Evolutionary conservation across 2,888 invertebrate species (phyloP).

Genomic region (Gari tellinella): DNA sequence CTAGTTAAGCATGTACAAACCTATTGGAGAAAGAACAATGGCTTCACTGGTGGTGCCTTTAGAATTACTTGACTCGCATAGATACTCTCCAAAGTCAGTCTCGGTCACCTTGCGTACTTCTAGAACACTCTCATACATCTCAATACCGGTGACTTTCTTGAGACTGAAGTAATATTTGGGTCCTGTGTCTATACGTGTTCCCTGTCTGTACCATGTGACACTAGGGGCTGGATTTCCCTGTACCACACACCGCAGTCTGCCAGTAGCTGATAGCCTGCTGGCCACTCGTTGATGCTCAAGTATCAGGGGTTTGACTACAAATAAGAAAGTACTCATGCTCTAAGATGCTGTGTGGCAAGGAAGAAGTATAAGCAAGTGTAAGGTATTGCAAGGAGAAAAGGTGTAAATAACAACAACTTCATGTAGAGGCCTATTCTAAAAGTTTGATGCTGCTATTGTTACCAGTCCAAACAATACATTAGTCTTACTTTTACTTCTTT

Average conservation of each 20-base stretch:
- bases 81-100: constrained; percentile 69
- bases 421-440: too few species aligned
- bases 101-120: constrained; percentile 12
- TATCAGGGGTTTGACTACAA: too few species aligned
- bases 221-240: constrained; percentile 68
- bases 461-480: too few species aligned
- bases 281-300: constrained; percentile 52
- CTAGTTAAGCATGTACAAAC: constrained; percentile 61
- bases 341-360: too few species aligned
- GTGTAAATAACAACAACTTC: too few species aligned
- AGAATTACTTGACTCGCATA: constrained; percentile 66
- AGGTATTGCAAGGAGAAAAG: too few species aligned
- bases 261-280: constrained; percentile 54
- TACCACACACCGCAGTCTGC: constrained; percentile 59
- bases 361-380: too few species aligned
- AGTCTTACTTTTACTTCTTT: too few species aligned
- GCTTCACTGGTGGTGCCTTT: constrained; percentile 62
- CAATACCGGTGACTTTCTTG: constrained; percentile 26
- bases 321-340: too few species aligned
- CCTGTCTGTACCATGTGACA: constrained; percentile 69
- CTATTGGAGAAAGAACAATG: constrained; percentile 65
- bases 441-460: too few species aligned
- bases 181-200: constrained; percentile 36
- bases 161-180: constrained; percentile 24
- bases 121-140: constrained; percentile 44